Conservation (phyloP, 1,140 invertebrate genomes). For the Diorhabda sublineata region DNA sequence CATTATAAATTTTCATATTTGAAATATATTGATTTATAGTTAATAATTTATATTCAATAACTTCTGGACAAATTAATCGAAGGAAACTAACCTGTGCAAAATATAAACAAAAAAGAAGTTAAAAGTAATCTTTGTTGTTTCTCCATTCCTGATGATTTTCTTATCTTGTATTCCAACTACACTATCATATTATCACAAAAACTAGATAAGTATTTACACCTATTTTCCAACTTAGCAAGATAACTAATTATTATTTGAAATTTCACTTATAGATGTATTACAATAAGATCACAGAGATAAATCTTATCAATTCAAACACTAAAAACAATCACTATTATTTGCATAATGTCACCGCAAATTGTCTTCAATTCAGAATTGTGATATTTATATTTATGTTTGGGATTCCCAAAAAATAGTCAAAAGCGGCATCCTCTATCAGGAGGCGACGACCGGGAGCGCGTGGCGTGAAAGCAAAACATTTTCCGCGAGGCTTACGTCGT, state of each 20-base stretch:
- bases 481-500: slow-evolving; percentile 24
- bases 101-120: slow-evolving; percentile 21
- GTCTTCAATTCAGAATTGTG: neutral
- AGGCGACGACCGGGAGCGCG: slow-evolving; percentile 24
- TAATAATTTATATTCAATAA: no score
- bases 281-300: neutral
- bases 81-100: slow-evolving; percentile 24
- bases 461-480: slow-evolving; percentile 22
- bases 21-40: no score
- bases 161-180: neutral
- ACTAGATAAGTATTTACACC: no score
- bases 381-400: no score
- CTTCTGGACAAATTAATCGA: neutral
- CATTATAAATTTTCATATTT: no score
- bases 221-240: no score
- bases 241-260: no score
- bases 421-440: neutral
- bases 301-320: neutral
- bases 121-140: slow-evolving; percentile 26
- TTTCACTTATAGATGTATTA: neutral
- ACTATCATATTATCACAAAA: slow-evolving; percentile 5
- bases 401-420: neutral
- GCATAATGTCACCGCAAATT: neutral
- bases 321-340: neutral
- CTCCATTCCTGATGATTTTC: slow-evolving; percentile 21